Evolutionary conservation across 2,888 invertebrate species (phyloP), one percentile per base, ranked within the genome.

Genomic region (Erpobdella octoculata): DNA sequence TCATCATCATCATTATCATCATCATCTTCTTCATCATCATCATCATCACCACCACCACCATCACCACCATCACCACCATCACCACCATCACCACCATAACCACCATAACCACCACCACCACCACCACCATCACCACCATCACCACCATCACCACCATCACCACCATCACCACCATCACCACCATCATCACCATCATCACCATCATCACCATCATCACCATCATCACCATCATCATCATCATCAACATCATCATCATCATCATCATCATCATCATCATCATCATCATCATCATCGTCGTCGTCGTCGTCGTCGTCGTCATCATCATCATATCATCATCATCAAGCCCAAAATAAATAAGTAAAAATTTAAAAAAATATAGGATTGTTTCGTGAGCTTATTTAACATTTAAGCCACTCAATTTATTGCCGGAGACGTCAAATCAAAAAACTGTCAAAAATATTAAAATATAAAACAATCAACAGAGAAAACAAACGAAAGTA

Each of bases 221-320:
- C 64, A 64, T 31, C 64, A 64, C 28, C 64, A 31, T 64, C 64
- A 33, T 31, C 35, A 33, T 64, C 64, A 33, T 33, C 64, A 64
- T 33, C 64, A 33, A 9, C 64, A 9, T 8, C 64, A 64, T 64
- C 64, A 64, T 64, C 64, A 64, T 58, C 59, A 58, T 58, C 59
- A 58, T 58, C 59, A 58, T 21, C 59, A 58, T 58, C 59, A 58
- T 58, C 21, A 58, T 58, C 59, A 58, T 58, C 59, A 58, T 58
- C 59, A 58, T 58, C 59, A 58, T 21, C 59, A 58, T 58, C 59
- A 58, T 58, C 59, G 25, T 58, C 59, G 25, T 58, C 59, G 25
- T 25, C 59, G 25, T 58, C 59, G 21, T 58, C 59, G 25, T 58
- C 59, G 25, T 9, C 59, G 21, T 58, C 59, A 58, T 58, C 59